These are phyloP conservation scores for Sprattus sprattus DNA, from an alignment of 2,113 vertebrate genomes.

Conservation along the genomic window DNA sequence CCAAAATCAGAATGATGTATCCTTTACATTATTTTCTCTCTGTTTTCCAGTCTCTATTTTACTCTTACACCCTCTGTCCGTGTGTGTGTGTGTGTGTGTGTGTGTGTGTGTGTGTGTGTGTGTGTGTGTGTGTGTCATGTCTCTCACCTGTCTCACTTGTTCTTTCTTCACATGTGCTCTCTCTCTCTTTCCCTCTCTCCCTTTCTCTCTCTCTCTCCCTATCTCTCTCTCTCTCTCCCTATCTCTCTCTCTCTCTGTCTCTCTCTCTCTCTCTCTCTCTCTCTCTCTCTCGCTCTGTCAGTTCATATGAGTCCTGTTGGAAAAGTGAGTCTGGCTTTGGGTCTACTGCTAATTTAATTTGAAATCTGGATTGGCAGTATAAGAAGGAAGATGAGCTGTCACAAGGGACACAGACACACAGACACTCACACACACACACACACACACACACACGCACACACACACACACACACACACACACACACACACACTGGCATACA, in stretches of 20 bases:
- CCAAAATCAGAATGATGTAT: too few species aligned
- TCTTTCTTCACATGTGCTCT: neutral
- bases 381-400: neutral
- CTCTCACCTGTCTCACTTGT: too few species aligned
- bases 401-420: neutral
- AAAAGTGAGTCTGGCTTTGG: neutral
- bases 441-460: conserved; percentile 25
- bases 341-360: neutral
- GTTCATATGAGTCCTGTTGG: neutral
- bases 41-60: too few species aligned
- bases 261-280: conserved; percentile 4
- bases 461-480: conserved; percentile 21
- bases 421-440: conserved; percentile 15
- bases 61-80: too few species aligned
- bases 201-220: neutral
- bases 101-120: too few species aligned
- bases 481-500: neutral
- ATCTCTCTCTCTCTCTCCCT: neutral
- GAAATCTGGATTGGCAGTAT: neutral
- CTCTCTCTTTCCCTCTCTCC: conserved; percentile 22
- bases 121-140: conserved; percentile 25
- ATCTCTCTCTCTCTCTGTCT: conserved; percentile 25
- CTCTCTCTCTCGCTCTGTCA: conserved; percentile 12
- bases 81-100: too few species aligned
- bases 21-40: too few species aligned